Evolutionary conservation across 2,888 invertebrate species (phyloP), one percentile per base, ranked within the genome.

Genomic region (Hoplodrina ambigua): DNA sequence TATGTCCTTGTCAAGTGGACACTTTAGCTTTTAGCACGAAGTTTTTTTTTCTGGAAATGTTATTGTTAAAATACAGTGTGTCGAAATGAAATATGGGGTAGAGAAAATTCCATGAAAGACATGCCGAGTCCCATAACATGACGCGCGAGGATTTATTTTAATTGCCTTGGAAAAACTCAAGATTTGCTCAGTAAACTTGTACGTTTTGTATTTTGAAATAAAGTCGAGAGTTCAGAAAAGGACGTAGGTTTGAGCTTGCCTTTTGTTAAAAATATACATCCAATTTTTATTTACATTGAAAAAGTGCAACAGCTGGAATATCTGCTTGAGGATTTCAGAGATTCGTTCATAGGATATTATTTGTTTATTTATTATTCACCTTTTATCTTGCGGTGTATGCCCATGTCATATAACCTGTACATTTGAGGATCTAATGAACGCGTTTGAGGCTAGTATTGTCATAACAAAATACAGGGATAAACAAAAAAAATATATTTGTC

Each of bases 1-100:
- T 74, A 68, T 71, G 70, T 76, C 78, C 78, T 75, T 79, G 86
- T 86, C 83, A 79, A 85, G 87, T 83, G 85, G 78, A 85, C 85
- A 79, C 83, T 83, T 81, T 67, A 77, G 77, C 74, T 75, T 75
- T 80, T 66, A 75, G 57, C 66, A 49, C 55, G 53, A 59, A 55
- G 20, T 54, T 64, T 74, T 78, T 80, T 71, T 80, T 65, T 68
- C 69, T 69, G 63, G 20, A 41, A 68, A 78, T 75, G 41, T 66
- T 69, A 72, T 80, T 84, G 78, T 83, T 67, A 62, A 37, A 61
- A 69, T 62, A 66, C 11, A 50, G 55, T 53, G 25, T 41, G 67
- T 60, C 55, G 61, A 68, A 67, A 82, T 75, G 65, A 78, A 75
- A 80, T 65, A 80, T 68, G 70, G 53, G 46, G 8, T 53, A 7